phyloP scores from a whole-genome alignment of 2,113 vertebrate genomes.

The Prionailurus viverrinus region DNA sequence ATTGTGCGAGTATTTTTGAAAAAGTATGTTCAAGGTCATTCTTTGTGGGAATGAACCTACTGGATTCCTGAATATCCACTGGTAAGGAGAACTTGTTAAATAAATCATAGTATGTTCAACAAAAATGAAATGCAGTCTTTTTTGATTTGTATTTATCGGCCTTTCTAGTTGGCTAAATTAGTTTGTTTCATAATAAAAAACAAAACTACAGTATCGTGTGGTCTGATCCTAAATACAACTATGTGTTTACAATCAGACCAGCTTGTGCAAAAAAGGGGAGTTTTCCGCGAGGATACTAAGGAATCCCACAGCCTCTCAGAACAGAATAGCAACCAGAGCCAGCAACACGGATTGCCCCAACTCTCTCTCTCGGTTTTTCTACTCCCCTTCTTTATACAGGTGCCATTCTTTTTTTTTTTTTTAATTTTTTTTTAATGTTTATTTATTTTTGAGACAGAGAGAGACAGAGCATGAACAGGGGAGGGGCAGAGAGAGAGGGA shows the following conservation, averaged over 20 bases:
- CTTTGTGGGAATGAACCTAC: neutral
- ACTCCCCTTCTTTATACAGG: neutral
- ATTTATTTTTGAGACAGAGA: no score
- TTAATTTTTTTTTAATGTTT: no score
- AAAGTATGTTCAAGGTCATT: neutral
- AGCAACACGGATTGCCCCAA: neutral
- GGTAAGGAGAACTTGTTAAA: neutral
- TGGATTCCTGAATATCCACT: neutral
- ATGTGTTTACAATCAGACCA: neutral
- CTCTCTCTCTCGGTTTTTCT: neutral
- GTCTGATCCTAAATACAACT: neutral
- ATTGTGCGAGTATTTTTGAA: neutral
- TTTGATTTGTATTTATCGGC: neutral
- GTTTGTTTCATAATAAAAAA: neutral
- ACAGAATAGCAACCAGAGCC: neutral
- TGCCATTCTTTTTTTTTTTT: neutral
- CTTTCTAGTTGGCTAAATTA: neutral
- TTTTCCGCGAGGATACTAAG: neutral
- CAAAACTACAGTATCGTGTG: neutral
- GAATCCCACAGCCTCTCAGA: neutral
- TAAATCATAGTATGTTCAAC: neutral
- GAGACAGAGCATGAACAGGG: no score
- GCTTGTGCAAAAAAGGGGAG: neutral
- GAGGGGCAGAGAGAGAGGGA: no score
- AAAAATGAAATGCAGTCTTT: slow-evolving; percentile 3